These are phyloP conservation scores for Andrena cerasifolii DNA, from an alignment of 1,140 invertebrate genomes.

Conservation along the genomic window DNA sequence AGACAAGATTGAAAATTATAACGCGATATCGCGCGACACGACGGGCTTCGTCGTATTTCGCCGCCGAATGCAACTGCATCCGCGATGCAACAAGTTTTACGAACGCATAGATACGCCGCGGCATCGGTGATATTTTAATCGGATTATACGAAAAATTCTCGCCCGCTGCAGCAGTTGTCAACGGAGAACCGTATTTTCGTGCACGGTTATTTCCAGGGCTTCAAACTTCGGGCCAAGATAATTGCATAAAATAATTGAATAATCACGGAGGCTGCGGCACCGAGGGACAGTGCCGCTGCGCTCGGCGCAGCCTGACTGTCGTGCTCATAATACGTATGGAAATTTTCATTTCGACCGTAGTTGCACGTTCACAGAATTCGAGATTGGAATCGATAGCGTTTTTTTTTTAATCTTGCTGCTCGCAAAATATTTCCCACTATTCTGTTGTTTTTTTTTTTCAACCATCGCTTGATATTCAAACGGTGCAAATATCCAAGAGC, in stretches of 20 bases:
- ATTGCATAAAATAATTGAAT: slow-evolving; percentile 43
- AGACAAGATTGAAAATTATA: slow-evolving; percentile 32
- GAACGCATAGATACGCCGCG: slow-evolving; percentile 12
- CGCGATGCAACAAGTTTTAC: slow-evolving; percentile 38
- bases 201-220: slow-evolving; percentile 26
- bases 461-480: background rate
- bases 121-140: slow-evolving; percentile 40
- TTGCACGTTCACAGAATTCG: slow-evolving; percentile 28
- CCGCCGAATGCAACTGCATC: slow-evolving; percentile 8
- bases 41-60: slow-evolving; percentile 5
- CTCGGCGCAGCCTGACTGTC: slow-evolving; percentile 1
- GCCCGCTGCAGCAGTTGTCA: background rate
- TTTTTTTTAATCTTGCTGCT: slow-evolving; percentile 25
- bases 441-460: background rate
- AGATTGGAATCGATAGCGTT: slow-evolving; percentile 24
- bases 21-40: background rate
- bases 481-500: background rate
- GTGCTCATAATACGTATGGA: slow-evolving; percentile 25
- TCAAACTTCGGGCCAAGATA: slow-evolving; percentile 26
- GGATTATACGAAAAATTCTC: slow-evolving; percentile 34
- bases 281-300: background rate
- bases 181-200: background rate
- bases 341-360: slow-evolving; percentile 32
- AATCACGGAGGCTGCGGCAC: slow-evolving; percentile 7
- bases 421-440: background rate